Base-by-base conservation (phyloP, 37 sponge, comb jelly and placozoan species). In the Beroe ovata region DNA sequence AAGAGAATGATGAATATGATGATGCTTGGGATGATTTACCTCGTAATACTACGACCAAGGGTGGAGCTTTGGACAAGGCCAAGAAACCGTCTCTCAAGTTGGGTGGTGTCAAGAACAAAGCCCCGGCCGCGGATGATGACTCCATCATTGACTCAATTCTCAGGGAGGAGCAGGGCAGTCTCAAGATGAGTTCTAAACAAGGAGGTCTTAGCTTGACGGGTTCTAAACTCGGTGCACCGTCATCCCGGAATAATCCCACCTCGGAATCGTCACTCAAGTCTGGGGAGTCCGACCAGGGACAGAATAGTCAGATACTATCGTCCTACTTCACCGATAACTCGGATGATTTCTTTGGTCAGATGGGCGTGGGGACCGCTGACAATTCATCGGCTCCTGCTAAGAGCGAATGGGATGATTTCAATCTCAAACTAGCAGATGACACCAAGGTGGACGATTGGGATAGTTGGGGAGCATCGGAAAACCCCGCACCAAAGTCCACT, bases 391-490 rank as follows among this genome's bases (percentile, higher is more conserved):
- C 35, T 34, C 22, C 22, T 62, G 71, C 32, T 29, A 69, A 69
- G 36, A 69, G 71, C 20, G 71, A 69, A 21, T 69, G 71, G 71
- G 71, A 69, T 35, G 71, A 69, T 35, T 69, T 62, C 63, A 62
- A 62, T 16, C 23, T 62, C 19, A 62, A 62, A 23, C 4, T 25
- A 16, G 8, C 29, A 25, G 63, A 62, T n/a, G 16, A 11, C 21
- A n/a, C 21, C 25, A 14, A 8, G 11, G 64, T 23, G 23, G 38
- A 34, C 20, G 63, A 62, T 16, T 16, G 21, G 63, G 29, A 62
- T 25, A 23, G 20, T 62, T 62, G 63, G 63, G 63, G 63, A 21
- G 23, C 63, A n/a, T 4, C 28, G 63, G 21, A 23, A 4, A 62
- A 62, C 8, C 63, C 63, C 4, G 3, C 23, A 23, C 20, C 63